These are phyloP conservation scores for Amblyopsis rosae DNA, from an alignment of 2,113 vertebrate species.

Conservation along the genomic window DNA sequence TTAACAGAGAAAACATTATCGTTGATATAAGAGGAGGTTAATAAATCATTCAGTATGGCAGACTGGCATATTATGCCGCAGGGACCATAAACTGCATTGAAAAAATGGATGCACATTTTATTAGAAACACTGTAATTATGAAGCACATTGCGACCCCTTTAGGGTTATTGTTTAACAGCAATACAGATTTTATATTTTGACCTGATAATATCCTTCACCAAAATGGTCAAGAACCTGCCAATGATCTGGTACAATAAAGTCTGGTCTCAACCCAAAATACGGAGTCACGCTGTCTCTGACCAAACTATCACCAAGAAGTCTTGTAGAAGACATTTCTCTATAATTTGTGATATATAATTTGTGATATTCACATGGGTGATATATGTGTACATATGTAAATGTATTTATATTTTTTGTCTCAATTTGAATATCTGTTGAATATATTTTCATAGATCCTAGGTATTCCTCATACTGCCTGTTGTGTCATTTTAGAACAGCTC, in stretches of 20 bases:
- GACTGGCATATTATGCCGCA: neutral
- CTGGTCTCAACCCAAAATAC: conserved; percentile 38
- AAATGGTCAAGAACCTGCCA: conserved; percentile 6
- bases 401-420: conserved; percentile 76
- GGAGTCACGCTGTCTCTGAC: conserved; percentile 35
- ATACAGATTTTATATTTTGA: neutral
- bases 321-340: conserved; percentile 64
- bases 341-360: conserved; percentile 75
- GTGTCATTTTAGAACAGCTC: conserved; percentile 52
- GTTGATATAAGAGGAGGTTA: no score
- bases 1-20: no score
- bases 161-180: no score
- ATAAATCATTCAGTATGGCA: neutral
- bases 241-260: conserved; percentile 34
- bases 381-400: conserved; percentile 74
- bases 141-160: no score
- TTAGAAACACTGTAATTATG: no score
- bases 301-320: conserved; percentile 44
- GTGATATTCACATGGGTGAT: conserved; percentile 72
- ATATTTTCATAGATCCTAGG: conserved; percentile 76
- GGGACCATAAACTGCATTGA: neutral
- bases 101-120: neutral
- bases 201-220: neutral
- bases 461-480: conserved; percentile 46
- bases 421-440: conserved; percentile 74